Evolutionary conservation across 2,113 vertebrate genomes (phyloP), one percentile per base, ranked within the genome.

Genomic region (Circaetus gallicus): DNA sequence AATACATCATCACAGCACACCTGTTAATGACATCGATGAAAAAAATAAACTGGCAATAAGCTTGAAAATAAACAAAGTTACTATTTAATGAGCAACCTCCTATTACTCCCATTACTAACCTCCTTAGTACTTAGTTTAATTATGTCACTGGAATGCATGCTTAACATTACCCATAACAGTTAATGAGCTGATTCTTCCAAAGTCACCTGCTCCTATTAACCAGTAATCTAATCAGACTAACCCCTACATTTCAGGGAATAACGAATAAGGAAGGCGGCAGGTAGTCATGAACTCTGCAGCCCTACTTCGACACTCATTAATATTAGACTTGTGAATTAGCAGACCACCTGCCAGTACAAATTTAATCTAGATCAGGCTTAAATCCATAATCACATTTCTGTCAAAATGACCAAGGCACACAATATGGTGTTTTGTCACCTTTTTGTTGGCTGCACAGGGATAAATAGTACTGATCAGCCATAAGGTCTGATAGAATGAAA

Each of bases 121-220:
- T 89, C 43, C 14, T 84, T 79, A 61, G 50, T 62, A 88, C 59
- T 92, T 88, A 74, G 65, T 53, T 94, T 93, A 96, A 97, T 94
- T 93, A 87, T 89, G 38, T 56, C 58, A 42, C 42, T 58, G 84
- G 74, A 96, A 93, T 82, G 81, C 45, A 52, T 31, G n/a, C 50
- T 89, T 87, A 91, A 90, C 66, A 28, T 90, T 80, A 50, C 32
- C 74, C 59, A 61, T 90, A 95, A 88, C 5, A 58, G 62, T 82
- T 95, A 97, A 96, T 91, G 94, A 96, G 56, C 89, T 87, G 77
- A 59, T 87, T 93, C 73, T 82, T 93, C 66, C 73, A 50, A 89
- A 92, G 79, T 87, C 91, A 91, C 86, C 81, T 95, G 45, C 70
- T 82, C 52, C 74, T 67, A 80, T 95, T 95, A 85, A 72, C 40